Conservation (phyloP, 2,113 vertebrate species). For the Engraulis encrasicolus region DNA sequence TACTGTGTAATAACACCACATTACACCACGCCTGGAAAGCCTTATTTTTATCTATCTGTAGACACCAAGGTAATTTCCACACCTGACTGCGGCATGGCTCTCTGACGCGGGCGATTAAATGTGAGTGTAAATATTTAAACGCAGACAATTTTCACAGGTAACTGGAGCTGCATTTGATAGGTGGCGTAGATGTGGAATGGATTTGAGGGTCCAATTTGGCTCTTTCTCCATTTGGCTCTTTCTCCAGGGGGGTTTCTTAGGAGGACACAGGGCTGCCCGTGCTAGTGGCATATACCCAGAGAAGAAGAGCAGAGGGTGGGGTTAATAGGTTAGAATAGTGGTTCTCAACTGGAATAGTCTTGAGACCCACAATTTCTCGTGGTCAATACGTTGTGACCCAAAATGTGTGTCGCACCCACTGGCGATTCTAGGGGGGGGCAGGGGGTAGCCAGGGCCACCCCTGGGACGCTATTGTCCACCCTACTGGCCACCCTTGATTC, state of each 20-base stretch:
- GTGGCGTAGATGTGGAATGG: background rate
- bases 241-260: too few species aligned
- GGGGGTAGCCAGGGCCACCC: too few species aligned
- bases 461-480: too few species aligned
- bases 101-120: background rate
- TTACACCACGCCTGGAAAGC: too few species aligned
- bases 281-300: background rate
- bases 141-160: background rate
- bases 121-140: background rate
- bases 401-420: too few species aligned
- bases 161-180: background rate
- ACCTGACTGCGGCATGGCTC: background rate
- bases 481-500: too few species aligned
- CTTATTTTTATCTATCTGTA: background rate
- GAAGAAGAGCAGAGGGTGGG: background rate
- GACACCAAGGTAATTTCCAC: background rate
- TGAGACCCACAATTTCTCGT: too few species aligned
- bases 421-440: too few species aligned
- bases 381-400: too few species aligned
- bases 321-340: constrained; percentile 18
- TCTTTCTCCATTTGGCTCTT: background rate
- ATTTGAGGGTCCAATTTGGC: background rate
- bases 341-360: too few species aligned
- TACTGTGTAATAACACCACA: too few species aligned
- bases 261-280: background rate